phyloP scores from a whole-genome alignment of 2,797 vertebrate species.

The Gallirallus australis region DNA sequence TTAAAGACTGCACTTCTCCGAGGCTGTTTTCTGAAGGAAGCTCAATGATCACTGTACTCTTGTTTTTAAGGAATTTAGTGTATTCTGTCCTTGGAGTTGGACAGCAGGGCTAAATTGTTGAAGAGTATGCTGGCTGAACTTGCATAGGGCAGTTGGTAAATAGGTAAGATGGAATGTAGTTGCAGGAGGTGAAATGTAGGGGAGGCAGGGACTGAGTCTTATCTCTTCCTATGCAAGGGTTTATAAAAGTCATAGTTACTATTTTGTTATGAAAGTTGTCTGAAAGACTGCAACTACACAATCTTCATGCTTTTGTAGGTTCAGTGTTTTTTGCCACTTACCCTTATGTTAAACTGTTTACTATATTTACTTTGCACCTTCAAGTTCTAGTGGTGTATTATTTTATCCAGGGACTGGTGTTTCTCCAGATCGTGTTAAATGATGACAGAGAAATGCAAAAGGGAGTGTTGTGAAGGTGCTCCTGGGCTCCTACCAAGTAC shows the following conservation, averaged over 20 bases:
- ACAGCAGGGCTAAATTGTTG: background rate
- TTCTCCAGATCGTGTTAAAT: background rate
- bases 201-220: background rate
- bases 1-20: background rate
- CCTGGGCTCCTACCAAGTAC: background rate
- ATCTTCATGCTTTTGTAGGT: background rate
- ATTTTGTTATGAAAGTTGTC: background rate
- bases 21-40: background rate
- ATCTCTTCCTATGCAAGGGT: background rate
- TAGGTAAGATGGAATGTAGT: background rate
- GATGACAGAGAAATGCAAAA: background rate
- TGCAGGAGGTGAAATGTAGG: background rate
- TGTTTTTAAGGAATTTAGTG: background rate
- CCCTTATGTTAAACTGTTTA: background rate
- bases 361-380: background rate
- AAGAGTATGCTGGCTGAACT: background rate
- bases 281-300: background rate
- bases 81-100: background rate
- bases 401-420: fast-evolving
- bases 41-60: background rate
- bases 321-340: background rate
- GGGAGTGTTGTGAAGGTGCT: background rate
- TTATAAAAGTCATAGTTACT: background rate
- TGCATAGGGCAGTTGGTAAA: background rate
- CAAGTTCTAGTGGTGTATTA: background rate